Evolutionary conservation across 2,888 invertebrate species (phyloP).

Genomic region (Caenorhabditis virilis): DNA sequence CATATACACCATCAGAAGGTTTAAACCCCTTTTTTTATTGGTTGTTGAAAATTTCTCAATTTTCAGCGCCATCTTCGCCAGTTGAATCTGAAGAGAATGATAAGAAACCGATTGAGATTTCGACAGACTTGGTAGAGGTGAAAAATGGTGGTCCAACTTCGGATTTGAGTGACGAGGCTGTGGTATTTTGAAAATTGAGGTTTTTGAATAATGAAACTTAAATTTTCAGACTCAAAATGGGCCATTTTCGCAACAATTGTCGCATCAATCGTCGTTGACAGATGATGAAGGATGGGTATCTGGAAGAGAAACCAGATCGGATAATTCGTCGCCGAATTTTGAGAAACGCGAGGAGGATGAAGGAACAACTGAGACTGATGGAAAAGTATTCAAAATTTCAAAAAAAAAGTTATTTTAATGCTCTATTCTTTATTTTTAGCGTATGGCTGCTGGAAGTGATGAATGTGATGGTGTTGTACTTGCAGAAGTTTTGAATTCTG

Average conservation of each 20-base stretch:
- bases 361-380: conserved; percentile 9
- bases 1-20: not conserved
- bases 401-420: not conserved
- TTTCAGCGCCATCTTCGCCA: not conserved
- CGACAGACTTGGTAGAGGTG: conserved; percentile 25
- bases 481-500: conserved; percentile 9
- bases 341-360: not conserved
- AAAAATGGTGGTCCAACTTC: conserved; percentile 31
- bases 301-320: conserved; percentile 27
- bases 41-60: not conserved
- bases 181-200: not conserved
- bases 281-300: conserved; percentile 43
- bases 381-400: conserved; percentile 12
- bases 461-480: conserved; percentile 19
- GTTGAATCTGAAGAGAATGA: not conserved
- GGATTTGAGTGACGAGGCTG: conserved; percentile 30
- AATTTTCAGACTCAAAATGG: conserved; percentile 4
- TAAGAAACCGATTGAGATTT: conserved; percentile 18
- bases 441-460: conserved; percentile 32
- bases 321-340: conserved; percentile 30
- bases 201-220: not conserved
- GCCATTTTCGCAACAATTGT: conserved; percentile 20
- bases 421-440: conserved; percentile 1
- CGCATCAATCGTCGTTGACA: conserved; percentile 25
- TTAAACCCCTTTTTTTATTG: not conserved